These are phyloP conservation scores for Sebastiscus albofasciatus DNA, from an alignment of 2,797 vertebrate species.

Conservation along the genomic window DNA sequence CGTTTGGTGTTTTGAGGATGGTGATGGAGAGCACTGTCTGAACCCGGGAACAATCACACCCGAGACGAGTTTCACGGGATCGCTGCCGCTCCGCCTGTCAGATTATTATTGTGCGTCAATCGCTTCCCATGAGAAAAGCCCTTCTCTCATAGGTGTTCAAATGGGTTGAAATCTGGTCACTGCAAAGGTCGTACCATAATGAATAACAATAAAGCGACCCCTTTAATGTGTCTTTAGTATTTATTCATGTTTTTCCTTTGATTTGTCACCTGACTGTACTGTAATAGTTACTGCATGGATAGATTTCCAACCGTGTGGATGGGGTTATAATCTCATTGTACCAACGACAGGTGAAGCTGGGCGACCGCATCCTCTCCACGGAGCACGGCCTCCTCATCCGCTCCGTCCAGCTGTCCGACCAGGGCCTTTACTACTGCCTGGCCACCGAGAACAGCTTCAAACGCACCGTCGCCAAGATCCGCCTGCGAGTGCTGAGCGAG, in stretches of 20 bases:
- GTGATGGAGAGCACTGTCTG: background rate
- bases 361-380: slow-evolving; percentile 91
- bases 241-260: background rate
- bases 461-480: slow-evolving; percentile 95
- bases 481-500: slow-evolving; percentile 90
- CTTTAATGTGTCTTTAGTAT: too few relatives aligned
- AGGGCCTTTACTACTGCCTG: slow-evolving; percentile 96
- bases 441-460: slow-evolving; percentile 96
- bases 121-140: too few relatives aligned
- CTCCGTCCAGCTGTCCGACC: slow-evolving; percentile 89
- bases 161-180: too few relatives aligned
- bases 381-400: slow-evolving; percentile 96
- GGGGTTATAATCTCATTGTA: background rate
- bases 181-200: too few relatives aligned
- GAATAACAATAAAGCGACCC: too few relatives aligned
- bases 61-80: too few relatives aligned
- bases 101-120: too few relatives aligned
- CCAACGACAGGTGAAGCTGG: slow-evolving; percentile 89
- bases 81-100: too few relatives aligned
- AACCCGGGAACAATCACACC: too few relatives aligned
- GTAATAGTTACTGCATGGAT: background rate
- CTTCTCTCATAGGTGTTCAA: too few relatives aligned
- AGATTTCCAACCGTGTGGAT: background rate
- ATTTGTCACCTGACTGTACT: background rate
- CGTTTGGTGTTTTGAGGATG: background rate